Percentiles rank a stretch among this genome's conserved stretches.
Conservation (phyloP, 2,113 vertebrate species). For the Chunga burmeisteri region DNA sequence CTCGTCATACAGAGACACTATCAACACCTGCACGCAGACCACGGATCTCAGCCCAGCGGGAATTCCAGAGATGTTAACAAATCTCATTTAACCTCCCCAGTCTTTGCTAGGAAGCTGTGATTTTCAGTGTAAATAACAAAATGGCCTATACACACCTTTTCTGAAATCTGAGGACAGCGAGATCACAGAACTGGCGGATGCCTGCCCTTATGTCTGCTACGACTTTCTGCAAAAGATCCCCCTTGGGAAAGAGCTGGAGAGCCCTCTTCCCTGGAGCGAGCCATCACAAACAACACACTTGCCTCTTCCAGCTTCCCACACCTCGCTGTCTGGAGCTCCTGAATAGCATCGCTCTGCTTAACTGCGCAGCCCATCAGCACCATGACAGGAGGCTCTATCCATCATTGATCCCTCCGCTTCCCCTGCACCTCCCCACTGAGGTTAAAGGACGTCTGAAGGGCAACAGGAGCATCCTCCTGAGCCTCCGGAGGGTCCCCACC, state of each 20-base stretch:
- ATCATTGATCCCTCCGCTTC: accelerated
- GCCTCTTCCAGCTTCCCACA: not conserved
- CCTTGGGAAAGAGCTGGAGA: not conserved
- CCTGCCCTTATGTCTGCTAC: not conserved
- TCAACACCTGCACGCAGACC: constrained; percentile 3
- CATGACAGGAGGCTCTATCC: not conserved
- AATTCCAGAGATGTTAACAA: not conserved
- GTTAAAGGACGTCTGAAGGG: not conserved
- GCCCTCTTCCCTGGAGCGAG: not conserved
- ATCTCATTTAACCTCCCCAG: constrained; percentile 22
- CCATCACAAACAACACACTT: not conserved
- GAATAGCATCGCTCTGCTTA: not conserved
- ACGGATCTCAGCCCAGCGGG: not conserved
- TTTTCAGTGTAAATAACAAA: constrained; percentile 13
- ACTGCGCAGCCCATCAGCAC: not conserved
- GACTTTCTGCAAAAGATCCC: not conserved
- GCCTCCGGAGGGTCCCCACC: not conserved
- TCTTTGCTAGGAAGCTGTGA: not conserved
- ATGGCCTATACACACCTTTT: not conserved
- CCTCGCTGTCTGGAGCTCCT: not conserved
- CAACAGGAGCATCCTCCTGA: not conserved
- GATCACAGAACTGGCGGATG: not conserved
- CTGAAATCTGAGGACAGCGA: not conserved
- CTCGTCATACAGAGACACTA: not conserved
- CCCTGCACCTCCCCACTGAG: too few relatives aligned